Evolutionary conservation across 2,113 vertebrate species (phyloP).

Genomic region (Neolamprologus kungweensis): DNA sequence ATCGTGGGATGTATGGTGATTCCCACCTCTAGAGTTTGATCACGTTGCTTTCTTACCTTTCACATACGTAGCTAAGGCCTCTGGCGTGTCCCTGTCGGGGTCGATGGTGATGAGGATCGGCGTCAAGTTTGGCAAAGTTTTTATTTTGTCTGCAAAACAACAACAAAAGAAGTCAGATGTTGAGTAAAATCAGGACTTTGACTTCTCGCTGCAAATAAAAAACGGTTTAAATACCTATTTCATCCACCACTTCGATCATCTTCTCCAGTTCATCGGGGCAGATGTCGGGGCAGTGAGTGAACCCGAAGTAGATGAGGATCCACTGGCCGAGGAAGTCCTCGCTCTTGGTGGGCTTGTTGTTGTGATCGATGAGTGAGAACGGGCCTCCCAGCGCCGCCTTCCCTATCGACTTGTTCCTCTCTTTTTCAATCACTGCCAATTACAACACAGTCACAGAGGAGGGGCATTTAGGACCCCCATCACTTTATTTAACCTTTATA

Average conservation of each 20-base stretch:
- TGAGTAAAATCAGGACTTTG: background rate
- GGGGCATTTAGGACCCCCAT: fast-evolving
- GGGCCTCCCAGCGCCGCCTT: slow-evolving; percentile 86
- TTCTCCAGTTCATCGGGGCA: slow-evolving; percentile 97
- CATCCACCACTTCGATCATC: slow-evolving; percentile 89
- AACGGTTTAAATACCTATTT: slow-evolving; percentile 74
- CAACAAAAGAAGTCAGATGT: background rate
- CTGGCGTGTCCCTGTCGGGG: slow-evolving; percentile 83
- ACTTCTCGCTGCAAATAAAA: background rate
- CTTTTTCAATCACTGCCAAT: slow-evolving; percentile 78
- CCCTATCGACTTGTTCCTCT: slow-evolving; percentile 80
- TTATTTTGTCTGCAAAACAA: slow-evolving; percentile 75
- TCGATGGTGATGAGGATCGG: slow-evolving; percentile 95
- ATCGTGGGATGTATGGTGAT: too few species aligned
- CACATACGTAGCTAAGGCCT: slow-evolving; percentile 83
- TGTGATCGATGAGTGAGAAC: slow-evolving; percentile 83
- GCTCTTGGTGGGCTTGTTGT: slow-evolving; percentile 74
- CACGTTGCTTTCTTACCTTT: slow-evolving; percentile 74
- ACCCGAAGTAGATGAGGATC: slow-evolving; percentile 95
- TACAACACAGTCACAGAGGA: background rate
- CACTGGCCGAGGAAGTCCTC: slow-evolving; percentile 88
- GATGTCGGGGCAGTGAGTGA: slow-evolving; percentile 96
- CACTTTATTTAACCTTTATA: background rate
- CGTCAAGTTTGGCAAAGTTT: slow-evolving; percentile 81
- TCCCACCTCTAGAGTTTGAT: too few species aligned